These are phyloP conservation scores for Agrilus mali DNA, from an alignment of 2,888 invertebrate genomes.

Conservation along the genomic window DNA sequence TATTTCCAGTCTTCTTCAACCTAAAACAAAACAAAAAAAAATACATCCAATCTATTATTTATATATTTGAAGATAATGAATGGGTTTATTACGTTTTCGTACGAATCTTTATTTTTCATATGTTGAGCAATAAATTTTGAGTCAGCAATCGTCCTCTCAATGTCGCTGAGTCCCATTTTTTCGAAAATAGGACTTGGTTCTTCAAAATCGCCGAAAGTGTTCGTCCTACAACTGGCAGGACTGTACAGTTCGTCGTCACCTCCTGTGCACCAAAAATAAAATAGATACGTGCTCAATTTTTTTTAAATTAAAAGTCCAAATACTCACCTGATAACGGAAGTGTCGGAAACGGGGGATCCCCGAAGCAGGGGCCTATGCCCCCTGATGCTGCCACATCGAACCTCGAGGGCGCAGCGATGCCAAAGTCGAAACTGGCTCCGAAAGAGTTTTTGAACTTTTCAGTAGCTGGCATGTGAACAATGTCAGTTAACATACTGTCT, in stretches of 20 bases:
- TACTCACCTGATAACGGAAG: slow-evolving; percentile 49
- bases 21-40: slow-evolving; percentile 41
- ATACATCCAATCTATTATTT: neutral
- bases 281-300: too few species aligned
- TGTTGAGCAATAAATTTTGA: slow-evolving; percentile 92
- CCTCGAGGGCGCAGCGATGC: slow-evolving; percentile 34
- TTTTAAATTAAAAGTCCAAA: too few species aligned
- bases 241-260: slow-evolving; percentile 78
- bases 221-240: slow-evolving; percentile 40
- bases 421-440: slow-evolving; percentile 39
- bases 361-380: slow-evolving; percentile 49
- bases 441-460: slow-evolving; percentile 47
- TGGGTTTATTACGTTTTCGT: slow-evolving; percentile 70
- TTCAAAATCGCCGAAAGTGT: slow-evolving; percentile 41
- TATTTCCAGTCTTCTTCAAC: slow-evolving; percentile 98
- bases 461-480: slow-evolving; percentile 49
- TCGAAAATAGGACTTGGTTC: slow-evolving; percentile 71
- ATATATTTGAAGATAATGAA: neutral
- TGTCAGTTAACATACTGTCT: slow-evolving; percentile 59
- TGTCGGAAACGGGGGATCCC: slow-evolving; percentile 55
- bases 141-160: slow-evolving; percentile 86
- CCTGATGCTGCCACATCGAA: slow-evolving; percentile 56
- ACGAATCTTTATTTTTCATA: slow-evolving; percentile 88
- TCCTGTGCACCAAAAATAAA: slow-evolving; percentile 19
- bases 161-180: slow-evolving; percentile 67